Evolutionary conservation across 2,113 vertebrate genomes (phyloP).

Genomic region (Coregonus clupeaformis): DNA sequence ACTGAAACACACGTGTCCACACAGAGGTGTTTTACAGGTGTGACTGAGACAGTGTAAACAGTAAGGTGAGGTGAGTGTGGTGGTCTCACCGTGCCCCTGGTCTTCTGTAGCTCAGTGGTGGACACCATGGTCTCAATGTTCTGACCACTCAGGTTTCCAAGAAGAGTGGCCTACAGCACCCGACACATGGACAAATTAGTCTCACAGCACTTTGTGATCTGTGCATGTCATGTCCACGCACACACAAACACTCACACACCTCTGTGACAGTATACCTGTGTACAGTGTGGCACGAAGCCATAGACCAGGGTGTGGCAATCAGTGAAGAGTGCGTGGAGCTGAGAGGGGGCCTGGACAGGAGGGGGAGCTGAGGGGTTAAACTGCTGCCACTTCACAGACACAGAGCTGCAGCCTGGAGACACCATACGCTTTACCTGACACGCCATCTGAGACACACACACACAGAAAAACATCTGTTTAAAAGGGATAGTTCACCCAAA

Average conservation of each 20-base stretch:
- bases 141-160: conserved; percentile 74
- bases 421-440: conserved; percentile 70
- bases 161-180: conserved; percentile 77
- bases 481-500: too few relatives aligned
- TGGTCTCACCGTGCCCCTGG: conserved; percentile 81
- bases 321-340: conserved; percentile 78
- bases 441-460: conserved; percentile 66
- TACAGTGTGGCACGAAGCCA: conserved; percentile 82
- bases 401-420: conserved; percentile 78
- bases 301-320: conserved; percentile 81
- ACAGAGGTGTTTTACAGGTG: background rate
- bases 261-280: conserved; percentile 69
- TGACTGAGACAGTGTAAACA: background rate
- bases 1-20: conserved; percentile 60
- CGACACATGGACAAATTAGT: background rate
- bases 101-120: conserved; percentile 87
- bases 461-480: background rate
- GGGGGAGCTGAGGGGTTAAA: conserved; percentile 55
- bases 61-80: background rate
- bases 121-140: conserved; percentile 83
- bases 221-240: background rate
- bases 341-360: conserved; percentile 79
- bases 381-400: conserved; percentile 87
- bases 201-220: background rate
- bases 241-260: background rate